Evolutionary conservation across 2,113 vertebrate genomes (phyloP).

Genomic region (Leptosomus discolor): DNA sequence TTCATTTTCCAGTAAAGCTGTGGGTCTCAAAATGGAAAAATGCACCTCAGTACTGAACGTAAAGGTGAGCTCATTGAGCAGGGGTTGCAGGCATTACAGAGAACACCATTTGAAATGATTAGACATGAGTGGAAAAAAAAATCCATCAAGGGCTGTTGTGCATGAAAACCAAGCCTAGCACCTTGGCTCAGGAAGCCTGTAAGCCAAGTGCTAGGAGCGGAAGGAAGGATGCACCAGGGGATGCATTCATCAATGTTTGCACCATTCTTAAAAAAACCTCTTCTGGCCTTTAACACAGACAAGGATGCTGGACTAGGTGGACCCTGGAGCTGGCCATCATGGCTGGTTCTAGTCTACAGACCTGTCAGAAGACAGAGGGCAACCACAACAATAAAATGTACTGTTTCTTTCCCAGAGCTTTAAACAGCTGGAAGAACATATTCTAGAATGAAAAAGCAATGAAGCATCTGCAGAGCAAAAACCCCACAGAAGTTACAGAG

Average conservation of each 20-base stretch:
- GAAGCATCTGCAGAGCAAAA: neutral
- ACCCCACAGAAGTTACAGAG: neutral
- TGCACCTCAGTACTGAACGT: neutral
- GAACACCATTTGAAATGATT: neutral
- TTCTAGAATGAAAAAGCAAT: neutral
- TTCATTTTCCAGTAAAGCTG: neutral
- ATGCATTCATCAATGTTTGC: neutral
- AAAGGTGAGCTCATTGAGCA: neutral
- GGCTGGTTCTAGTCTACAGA: neutral
- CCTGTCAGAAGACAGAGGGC: neutral
- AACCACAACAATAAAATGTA: neutral
- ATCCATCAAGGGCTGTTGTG: neutral
- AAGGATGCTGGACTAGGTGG: neutral
- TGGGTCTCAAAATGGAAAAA: neutral
- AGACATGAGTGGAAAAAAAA: neutral
- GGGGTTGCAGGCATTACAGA: neutral
- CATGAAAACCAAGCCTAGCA: neutral
- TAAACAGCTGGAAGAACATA: neutral
- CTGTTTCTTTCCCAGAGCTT: neutral
- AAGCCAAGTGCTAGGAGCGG: neutral
- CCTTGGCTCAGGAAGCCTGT: neutral
- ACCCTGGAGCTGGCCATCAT: neutral
- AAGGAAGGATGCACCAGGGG: neutral
- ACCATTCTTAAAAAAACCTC: neutral
- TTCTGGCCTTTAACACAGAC: neutral